phyloP scores from a whole-genome alignment of 2,888 invertebrate species.

The Eilema caniola region DNA sequence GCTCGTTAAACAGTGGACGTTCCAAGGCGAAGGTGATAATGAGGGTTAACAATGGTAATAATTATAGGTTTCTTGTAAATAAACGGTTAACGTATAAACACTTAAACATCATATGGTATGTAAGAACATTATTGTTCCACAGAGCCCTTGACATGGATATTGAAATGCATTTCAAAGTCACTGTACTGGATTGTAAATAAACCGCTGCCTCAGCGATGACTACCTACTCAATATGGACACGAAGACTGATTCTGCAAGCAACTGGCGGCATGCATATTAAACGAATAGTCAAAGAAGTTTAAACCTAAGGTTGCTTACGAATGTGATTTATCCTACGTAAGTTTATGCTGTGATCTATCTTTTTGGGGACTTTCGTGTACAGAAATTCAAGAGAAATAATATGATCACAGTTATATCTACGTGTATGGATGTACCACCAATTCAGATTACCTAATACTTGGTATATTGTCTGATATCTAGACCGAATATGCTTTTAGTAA shows the following conservation, averaged over 20 bases:
- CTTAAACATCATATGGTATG: slow-evolving; percentile 25
- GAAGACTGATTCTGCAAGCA: slow-evolving; percentile 40
- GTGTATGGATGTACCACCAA: too few species aligned
- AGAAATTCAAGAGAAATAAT: too few species aligned
- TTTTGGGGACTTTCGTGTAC: too few species aligned
- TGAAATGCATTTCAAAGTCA: slow-evolving; percentile 68
- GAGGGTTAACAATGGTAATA: slow-evolving; percentile 29
- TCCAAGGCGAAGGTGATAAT: background rate
- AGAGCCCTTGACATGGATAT: slow-evolving; percentile 69
- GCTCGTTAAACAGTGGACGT: background rate
- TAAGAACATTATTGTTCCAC: slow-evolving; percentile 45
- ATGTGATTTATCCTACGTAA: slow-evolving; percentile 12
- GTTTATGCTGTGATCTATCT: too few species aligned
- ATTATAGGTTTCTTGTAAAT: slow-evolving; percentile 32
- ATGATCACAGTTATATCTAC: too few species aligned
- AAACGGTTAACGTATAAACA: slow-evolving; percentile 37
- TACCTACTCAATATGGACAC: slow-evolving; percentile 59
- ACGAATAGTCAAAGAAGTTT: slow-evolving; percentile 33
- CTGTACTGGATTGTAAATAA: slow-evolving; percentile 63
- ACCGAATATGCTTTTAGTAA: too few species aligned
- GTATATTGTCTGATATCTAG: too few species aligned
- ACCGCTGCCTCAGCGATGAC: slow-evolving; percentile 54
- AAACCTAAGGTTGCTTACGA: slow-evolving; percentile 22
- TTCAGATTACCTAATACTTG: too few species aligned
- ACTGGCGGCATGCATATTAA: slow-evolving; percentile 33